Evolutionary conservation across 2,888 invertebrate species (phyloP), one percentile per base, ranked within the genome.

Genomic region (Blastobasis lacticolella): DNA sequence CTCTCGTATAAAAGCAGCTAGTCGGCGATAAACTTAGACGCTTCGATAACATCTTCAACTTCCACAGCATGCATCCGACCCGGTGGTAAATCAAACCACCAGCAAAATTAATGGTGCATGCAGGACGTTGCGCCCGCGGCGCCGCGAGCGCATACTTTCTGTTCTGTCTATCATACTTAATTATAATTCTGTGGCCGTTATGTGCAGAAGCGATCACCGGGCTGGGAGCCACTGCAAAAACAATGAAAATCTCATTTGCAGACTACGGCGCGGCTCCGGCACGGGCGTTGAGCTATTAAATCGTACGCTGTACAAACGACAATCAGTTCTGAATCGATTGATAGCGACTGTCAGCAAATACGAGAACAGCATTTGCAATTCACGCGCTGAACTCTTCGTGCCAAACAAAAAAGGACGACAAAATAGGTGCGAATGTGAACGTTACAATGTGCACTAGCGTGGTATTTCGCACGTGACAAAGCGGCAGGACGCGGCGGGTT

Each of bases 41-140:
- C 23, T 1, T 23, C 23, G 23, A 23, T 23, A 23, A 23, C 23
- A 23, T 23, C 23, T 23, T 23, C 23, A 23, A 23, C 23, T 23
- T 23, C 23, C 23, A 23, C 23, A 23, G 41, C 7, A 8, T 40
- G 9, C 41, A 40, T 40, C 7, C 41, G 41, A 8, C 41, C 41
- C 9, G 9, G 9, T 8, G 9, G 41, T 40, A 9, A 40, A 40
- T 6, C 41, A 40, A 40, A 40, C 41, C 8, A 40, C 40, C 41
- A 8, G 9, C 9, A 69, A 73, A 76, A 64, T 82, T 75, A 85
- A 79, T 84, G 79, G 81, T 77, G 84, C 85, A 72, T 84, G 71
- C 68, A 75, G 82, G 65, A 69, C 83, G 58, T 77, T 84, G 82
- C 78, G 76, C 81, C 74, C 73, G 60, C 23, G 23, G 23, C 23